Evolutionary conservation across 2,797 vertebrate species (phyloP).

Genomic region (Decapterus maruadsi): DNA sequence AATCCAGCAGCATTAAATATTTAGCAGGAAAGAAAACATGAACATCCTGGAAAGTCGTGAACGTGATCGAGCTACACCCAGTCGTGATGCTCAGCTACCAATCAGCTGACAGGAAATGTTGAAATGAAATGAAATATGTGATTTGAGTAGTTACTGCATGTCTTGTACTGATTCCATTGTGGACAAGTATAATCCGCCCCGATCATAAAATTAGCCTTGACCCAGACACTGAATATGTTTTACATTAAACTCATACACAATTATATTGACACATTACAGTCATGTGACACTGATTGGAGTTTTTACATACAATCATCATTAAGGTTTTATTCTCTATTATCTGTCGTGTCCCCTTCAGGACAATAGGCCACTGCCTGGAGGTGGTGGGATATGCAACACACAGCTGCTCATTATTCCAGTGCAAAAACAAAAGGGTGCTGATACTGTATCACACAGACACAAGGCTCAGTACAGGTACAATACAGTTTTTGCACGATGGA

Average conservation of each 20-base stretch:
- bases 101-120: too few species aligned
- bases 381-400: not conserved
- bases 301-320: conserved; percentile 9
- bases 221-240: conserved; percentile 6
- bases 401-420: conserved; percentile 31
- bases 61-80: not conserved
- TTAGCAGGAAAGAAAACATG: conserved; percentile 9
- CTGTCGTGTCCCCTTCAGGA: not conserved
- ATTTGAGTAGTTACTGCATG: conserved; percentile 4
- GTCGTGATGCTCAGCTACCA: too few species aligned
- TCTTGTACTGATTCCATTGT: not conserved
- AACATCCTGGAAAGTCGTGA: not conserved
- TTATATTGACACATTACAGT: conserved; percentile 6
- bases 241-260: conserved; percentile 8
- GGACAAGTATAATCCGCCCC: not conserved
- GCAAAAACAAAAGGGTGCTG: conserved; percentile 34
- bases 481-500: conserved; percentile 13
- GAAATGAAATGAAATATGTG: too few species aligned
- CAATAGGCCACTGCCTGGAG: not conserved
- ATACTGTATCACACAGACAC: conserved; percentile 18
- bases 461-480: conserved; percentile 35
- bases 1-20: conserved; percentile 69
- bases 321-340: not conserved
- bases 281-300: conserved; percentile 3
- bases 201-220: not conserved